These are phyloP conservation scores for Agrotis segetum DNA, from an alignment of 2,888 invertebrate genomes.

Conservation along the genomic window DNA sequence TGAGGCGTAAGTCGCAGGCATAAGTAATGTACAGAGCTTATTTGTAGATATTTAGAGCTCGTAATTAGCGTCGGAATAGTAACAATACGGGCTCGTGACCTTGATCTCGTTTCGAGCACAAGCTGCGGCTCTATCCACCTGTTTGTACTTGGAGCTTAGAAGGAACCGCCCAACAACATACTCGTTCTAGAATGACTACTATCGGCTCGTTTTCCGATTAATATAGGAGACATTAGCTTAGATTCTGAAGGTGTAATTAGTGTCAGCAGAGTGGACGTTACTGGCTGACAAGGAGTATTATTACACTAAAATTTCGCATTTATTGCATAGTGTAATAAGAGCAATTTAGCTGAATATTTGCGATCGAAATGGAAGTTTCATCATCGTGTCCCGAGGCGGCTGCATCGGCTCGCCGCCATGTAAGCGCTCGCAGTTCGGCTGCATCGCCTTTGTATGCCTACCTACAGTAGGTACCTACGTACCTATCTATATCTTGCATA, in stretches of 20 bases:
- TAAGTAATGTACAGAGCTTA: slow-evolving; percentile 58
- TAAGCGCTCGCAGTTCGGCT: slow-evolving; percentile 39
- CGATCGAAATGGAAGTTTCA: slow-evolving; percentile 70
- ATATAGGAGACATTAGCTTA: slow-evolving; percentile 38
- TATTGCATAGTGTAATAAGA: slow-evolving; percentile 67
- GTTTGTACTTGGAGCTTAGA: slow-evolving; percentile 69
- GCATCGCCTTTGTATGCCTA: slow-evolving; percentile 49
- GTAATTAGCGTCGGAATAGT: slow-evolving; percentile 81
- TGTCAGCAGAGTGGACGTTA: slow-evolving; percentile 57
- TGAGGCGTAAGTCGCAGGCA: slow-evolving; percentile 36
- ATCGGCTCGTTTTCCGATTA: slow-evolving; percentile 53
- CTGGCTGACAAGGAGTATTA: slow-evolving; percentile 55
- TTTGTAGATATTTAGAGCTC: slow-evolving; percentile 74
- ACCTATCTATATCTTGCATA: slow-evolving; percentile 49
- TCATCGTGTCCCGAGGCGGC: slow-evolving; percentile 61
- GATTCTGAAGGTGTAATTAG: slow-evolving; percentile 63
- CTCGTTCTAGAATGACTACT: slow-evolving; percentile 67
- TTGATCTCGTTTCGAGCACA: slow-evolving; percentile 82
- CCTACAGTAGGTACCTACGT: not conserved
- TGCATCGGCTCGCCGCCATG: slow-evolving; percentile 27
- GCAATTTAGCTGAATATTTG: slow-evolving; percentile 71
- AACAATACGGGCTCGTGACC: slow-evolving; percentile 82
- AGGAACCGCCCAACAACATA: slow-evolving; percentile 65
- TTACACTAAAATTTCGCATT: slow-evolving; percentile 62
- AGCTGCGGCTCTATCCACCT: slow-evolving; percentile 77